Evolutionary conservation across 2,113 vertebrate genomes (phyloP).

Genomic region (Psammodynastes pulverulentus): DNA sequence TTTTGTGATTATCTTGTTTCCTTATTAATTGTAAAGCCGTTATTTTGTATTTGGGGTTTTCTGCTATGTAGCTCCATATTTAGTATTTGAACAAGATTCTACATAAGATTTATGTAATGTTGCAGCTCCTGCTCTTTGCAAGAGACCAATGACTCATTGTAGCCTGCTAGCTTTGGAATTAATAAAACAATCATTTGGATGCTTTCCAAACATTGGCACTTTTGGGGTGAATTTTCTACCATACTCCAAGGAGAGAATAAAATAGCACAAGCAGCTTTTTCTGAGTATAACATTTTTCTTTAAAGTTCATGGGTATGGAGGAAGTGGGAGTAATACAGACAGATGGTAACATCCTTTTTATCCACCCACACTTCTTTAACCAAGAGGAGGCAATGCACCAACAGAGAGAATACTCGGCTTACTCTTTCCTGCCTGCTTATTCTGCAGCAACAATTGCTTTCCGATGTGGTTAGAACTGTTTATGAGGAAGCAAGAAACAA

Average conservation of each 20-base stretch:
- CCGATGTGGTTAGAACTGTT: not conserved
- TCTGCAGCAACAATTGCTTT: conserved; percentile 51
- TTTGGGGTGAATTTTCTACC: not conserved
- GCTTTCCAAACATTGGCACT: not conserved
- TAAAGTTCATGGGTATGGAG: not conserved
- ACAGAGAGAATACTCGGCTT: not conserved
- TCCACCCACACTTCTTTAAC: not conserved
- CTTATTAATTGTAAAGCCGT: not conserved
- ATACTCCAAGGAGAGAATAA: not conserved
- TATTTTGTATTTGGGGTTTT: not conserved
- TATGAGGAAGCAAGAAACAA: not conserved
- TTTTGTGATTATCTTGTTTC: not conserved
- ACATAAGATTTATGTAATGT: not conserved
- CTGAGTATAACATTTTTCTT: not conserved
- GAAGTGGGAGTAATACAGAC: not conserved
- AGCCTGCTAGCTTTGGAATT: not conserved
- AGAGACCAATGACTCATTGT: not conserved
- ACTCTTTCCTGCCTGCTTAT: conserved; percentile 31
- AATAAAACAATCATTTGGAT: not conserved
- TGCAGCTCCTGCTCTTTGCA: not conserved
- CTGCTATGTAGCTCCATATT: not conserved
- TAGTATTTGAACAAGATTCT: not conserved
- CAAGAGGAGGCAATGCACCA: not conserved
- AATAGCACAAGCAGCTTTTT: not conserved
- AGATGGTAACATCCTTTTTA: not conserved